A percentile compares a stretch with the other conserved stretches of the same genome.
Evolutionary conservation across 2,797 vertebrate genomes (phyloP).

Genomic region (Sus cebifrons): DNA sequence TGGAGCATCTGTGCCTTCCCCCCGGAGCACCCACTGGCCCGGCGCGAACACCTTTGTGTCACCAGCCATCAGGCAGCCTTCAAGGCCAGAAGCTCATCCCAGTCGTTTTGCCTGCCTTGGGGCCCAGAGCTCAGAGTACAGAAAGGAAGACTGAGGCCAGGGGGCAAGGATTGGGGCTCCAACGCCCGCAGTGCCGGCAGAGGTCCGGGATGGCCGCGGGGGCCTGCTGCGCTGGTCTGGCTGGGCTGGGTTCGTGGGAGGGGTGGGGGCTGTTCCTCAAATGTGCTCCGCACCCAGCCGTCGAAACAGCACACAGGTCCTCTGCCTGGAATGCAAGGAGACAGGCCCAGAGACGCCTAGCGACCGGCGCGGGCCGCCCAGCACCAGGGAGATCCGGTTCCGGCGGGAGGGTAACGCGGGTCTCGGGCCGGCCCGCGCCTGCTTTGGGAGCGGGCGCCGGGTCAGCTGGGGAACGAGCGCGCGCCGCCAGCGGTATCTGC

Average conservation of each 20-base stretch:
- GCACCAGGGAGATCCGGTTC: not conserved
- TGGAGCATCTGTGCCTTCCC: not conserved
- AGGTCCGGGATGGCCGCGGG: not conserved
- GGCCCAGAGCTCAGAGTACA: not conserved
- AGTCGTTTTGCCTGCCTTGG: not conserved
- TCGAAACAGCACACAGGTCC: not conserved
- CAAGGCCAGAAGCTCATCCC: not conserved
- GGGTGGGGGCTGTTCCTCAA: not conserved
- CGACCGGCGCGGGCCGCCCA: not conserved
- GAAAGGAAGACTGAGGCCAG: not conserved
- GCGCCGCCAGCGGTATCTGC: slow-evolving; percentile 96
- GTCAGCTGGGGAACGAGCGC: slow-evolving; percentile 94
- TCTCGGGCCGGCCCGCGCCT: slow-evolving; percentile 76
- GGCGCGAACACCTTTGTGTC: accelerated
- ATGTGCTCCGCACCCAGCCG: not conserved
- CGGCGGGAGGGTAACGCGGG: slow-evolving; percentile 58
- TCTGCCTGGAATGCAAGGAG: not conserved
- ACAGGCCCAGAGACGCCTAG: not conserved
- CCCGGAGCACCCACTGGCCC: not conserved
- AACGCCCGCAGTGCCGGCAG: not conserved
- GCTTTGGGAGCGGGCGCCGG: slow-evolving; percentile 90
- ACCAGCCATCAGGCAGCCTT: not conserved
- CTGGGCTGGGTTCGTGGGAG: not conserved
- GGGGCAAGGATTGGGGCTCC: not conserved
- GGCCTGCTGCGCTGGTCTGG: not conserved